Evolutionary conservation across 2,113 vertebrate genomes (phyloP).

Genomic region (Alouatta palliata): DNA sequence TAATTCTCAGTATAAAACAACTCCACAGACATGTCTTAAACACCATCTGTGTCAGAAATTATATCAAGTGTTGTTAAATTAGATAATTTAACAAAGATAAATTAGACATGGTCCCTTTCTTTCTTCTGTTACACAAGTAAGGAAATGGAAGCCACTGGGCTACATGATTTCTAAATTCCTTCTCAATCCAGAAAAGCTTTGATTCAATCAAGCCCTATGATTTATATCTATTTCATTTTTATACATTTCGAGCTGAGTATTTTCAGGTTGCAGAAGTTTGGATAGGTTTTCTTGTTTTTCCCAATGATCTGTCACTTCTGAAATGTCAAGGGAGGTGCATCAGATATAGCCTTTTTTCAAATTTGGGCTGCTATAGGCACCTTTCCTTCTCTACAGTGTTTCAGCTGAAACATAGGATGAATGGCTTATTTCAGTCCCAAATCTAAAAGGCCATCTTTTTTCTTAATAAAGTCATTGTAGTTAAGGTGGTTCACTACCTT

Average conservation of each 20-base stretch:
- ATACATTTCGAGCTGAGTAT: neutral
- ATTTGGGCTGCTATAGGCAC: neutral
- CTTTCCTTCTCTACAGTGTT: neutral
- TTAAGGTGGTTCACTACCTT: neutral
- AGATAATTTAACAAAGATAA: constrained; percentile 46
- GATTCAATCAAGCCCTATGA: neutral
- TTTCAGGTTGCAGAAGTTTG: neutral
- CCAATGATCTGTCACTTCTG: neutral
- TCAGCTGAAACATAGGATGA: neutral
- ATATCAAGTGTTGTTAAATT: neutral
- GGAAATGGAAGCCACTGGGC: neutral
- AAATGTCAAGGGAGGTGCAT: neutral
- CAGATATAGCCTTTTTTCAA: neutral
- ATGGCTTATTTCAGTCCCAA: neutral
- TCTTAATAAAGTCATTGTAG: neutral
- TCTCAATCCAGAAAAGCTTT: neutral
- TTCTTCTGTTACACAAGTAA: neutral
- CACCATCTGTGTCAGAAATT: neutral
- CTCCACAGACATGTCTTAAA: neutral
- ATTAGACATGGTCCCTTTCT: neutral
- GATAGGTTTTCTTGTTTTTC: neutral
- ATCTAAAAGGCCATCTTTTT: neutral
- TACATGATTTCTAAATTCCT: neutral
- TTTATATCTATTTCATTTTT: neutral
- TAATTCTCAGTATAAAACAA: neutral